Percentiles rank a stretch among this genome's conserved stretches.
Conservation (phyloP, 2,113 vertebrate genomes). For the Onychorhynchus coronatus region DNA sequence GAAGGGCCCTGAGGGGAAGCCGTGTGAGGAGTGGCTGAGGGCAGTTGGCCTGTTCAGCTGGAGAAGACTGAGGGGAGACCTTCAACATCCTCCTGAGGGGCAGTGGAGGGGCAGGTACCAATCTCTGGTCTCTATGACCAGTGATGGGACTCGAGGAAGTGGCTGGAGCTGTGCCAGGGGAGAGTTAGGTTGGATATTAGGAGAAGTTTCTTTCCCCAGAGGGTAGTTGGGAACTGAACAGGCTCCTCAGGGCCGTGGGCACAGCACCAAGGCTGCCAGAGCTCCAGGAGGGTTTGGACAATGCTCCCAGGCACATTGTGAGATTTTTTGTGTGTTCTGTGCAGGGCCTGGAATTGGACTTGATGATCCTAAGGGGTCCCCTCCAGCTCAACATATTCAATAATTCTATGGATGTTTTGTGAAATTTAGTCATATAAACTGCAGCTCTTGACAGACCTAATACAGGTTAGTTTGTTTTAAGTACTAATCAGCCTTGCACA, state of each 20-base stretch:
- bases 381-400: neutral
- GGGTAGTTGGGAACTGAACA: neutral
- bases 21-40: neutral
- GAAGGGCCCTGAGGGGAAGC: neutral
- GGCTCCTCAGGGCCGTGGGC: neutral
- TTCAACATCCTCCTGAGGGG: neutral
- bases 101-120: neutral
- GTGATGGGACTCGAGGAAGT: neutral
- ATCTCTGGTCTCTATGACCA: neutral
- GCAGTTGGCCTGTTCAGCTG: neutral
- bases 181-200: neutral
- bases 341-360: neutral
- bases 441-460: neutral
- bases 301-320: fast-evolving
- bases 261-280: fast-evolving
- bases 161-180: neutral
- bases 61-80: neutral
- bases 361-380: neutral
- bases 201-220: neutral
- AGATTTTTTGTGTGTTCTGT: neutral
- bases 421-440: neutral
- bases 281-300: fast-evolving
- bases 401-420: neutral
- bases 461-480: neutral
- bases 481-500: neutral